These are phyloP conservation scores for Pyrochroa serraticornis DNA, from an alignment of 2,888 invertebrate species.

Conservation along the genomic window DNA sequence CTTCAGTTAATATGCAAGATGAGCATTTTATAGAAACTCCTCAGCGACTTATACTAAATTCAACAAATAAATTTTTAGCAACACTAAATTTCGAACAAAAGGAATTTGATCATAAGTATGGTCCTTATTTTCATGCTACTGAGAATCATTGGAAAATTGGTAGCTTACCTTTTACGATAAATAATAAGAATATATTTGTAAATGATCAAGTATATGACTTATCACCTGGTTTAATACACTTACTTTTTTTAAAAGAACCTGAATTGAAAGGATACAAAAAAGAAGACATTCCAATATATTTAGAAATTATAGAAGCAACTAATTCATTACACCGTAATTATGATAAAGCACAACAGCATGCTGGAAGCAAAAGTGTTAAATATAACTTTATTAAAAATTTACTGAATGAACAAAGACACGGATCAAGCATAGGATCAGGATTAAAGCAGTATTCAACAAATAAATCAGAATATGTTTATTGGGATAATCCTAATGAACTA, in stretches of 20 bases:
- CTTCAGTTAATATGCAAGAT: background rate
- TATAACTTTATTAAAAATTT: conserved; percentile 24
- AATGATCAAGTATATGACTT: conserved; percentile 21
- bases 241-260: conserved; percentile 25
- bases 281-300: conserved; percentile 23
- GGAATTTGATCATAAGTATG: conserved; percentile 15
- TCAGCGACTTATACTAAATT: background rate
- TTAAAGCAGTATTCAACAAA: conserved; percentile 19
- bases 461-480: conserved; percentile 29
- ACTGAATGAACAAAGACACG: background rate
- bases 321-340: conserved; percentile 21
- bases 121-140: conserved; percentile 3
- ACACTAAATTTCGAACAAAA: background rate
- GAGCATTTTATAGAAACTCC: conserved; percentile 2
- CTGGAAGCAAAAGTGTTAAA: conserved; percentile 14
- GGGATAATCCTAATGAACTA: conserved; percentile 40
- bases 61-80: conserved; percentile 4
- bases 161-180: conserved; percentile 5
- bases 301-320: conserved; percentile 16
- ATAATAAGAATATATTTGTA: conserved; percentile 15
- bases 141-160: conserved; percentile 19
- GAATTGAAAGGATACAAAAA: conserved; percentile 10
- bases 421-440: conserved; percentile 3
- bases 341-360: conserved; percentile 7
- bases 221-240: conserved; percentile 21